Conservation (phyloP, 1,140 invertebrate species). For the Dendroctonus ponderosae region DNA sequence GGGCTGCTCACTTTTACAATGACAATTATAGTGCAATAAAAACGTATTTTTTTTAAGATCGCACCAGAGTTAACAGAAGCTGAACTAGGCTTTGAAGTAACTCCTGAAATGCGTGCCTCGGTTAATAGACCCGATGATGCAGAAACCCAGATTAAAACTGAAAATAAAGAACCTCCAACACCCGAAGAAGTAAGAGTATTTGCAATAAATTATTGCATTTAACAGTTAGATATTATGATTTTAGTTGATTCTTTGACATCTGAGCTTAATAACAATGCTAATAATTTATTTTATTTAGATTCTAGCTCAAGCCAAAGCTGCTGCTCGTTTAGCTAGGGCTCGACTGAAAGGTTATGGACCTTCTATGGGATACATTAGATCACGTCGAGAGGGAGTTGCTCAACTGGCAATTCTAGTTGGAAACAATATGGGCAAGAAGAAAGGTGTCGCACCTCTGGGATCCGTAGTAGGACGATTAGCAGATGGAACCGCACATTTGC, state of each 20-base stretch:
- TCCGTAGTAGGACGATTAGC: constrained; percentile 77
- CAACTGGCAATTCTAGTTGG: constrained; percentile 85
- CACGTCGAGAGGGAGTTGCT: constrained; percentile 80
- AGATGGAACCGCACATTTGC: constrained; percentile 62
- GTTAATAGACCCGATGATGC: constrained; percentile 35
- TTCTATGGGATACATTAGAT: constrained; percentile 78
- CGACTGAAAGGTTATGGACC: constrained; percentile 41
- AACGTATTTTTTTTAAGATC: constrained; percentile 12
- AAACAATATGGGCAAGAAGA: constrained; percentile 71
- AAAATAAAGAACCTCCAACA: constrained; percentile 27
- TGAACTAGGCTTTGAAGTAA: constrained; percentile 83
- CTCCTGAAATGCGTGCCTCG: constrained; percentile 44
- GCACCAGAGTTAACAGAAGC: constrained; percentile 80
- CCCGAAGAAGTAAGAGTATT: constrained; percentile 22
- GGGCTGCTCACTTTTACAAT: not conserved
- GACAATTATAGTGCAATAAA: not conserved
- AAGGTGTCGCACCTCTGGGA: constrained; percentile 80
- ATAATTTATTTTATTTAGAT: constrained; percentile 19
- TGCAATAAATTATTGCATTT: no score
- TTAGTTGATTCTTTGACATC: no score
- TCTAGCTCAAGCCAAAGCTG: constrained; percentile 45
- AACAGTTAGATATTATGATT: no score
- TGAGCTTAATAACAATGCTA: not conserved
- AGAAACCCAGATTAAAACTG: constrained; percentile 46
- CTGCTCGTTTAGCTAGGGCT: constrained; percentile 24